phyloP scores from a whole-genome alignment of 2,797 vertebrate species.

The Channa striata region DNA sequence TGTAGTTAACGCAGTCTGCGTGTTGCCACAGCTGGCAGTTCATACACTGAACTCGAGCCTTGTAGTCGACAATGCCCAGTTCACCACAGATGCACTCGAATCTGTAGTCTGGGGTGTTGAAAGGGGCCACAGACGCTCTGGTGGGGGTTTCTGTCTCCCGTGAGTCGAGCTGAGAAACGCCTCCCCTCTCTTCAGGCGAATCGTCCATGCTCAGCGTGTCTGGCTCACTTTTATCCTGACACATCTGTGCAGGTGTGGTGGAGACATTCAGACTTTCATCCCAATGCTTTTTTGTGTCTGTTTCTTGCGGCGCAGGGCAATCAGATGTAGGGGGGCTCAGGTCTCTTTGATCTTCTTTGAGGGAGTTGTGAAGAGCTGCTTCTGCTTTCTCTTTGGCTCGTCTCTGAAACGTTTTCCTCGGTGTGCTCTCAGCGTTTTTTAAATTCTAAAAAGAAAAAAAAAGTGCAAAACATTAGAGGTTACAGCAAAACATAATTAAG shows the following conservation, averaged over 20 bases:
- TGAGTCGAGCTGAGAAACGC: conserved; percentile 1
- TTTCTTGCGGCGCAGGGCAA: conserved; percentile 71
- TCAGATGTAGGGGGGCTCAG: conserved; percentile 58
- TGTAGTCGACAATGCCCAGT: conserved; percentile 90
- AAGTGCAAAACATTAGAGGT: background rate
- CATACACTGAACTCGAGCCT: conserved; percentile 95
- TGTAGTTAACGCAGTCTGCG: conserved; percentile 96
- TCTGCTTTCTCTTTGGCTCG: conserved; percentile 82
- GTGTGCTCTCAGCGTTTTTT: conserved; percentile 57
- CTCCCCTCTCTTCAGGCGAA: background rate
- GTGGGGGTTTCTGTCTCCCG: conserved; percentile 61
- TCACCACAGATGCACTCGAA: conserved; percentile 99
- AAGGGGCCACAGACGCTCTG: conserved; percentile 80
- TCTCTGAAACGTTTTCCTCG: conserved; percentile 82
- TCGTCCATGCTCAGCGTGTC: conserved; percentile 22
- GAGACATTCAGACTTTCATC: conserved; percentile 49
- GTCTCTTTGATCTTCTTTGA: conserved; percentile 74
- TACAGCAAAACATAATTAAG: background rate
- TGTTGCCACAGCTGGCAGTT: conserved; percentile 98
- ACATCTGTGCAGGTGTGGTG: conserved; percentile 15
- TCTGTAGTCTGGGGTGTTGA: conserved; percentile 89
- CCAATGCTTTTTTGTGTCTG: conserved; percentile 55
- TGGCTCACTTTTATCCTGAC: conserved; percentile 42
- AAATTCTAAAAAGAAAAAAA: conserved; percentile 57
- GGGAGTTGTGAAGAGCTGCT: conserved; percentile 64